These are phyloP conservation scores for Apocrypta bakeri DNA, from an alignment of 1,140 invertebrate genomes.

Conservation along the genomic window DNA sequence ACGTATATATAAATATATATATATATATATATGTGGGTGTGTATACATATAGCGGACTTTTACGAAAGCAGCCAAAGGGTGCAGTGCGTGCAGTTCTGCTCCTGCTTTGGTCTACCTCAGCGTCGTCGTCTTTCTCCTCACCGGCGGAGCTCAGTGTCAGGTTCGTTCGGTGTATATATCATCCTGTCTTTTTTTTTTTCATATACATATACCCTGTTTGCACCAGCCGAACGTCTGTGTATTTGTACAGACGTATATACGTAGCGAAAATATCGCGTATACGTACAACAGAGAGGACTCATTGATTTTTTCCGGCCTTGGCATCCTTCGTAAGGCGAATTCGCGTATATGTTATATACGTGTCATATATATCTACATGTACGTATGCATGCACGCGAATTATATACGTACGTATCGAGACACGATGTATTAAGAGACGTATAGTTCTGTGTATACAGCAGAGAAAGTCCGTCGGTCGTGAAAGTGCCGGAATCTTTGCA, in stretches of 20 bases:
- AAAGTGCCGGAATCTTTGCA: conserved; percentile 16
- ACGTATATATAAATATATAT: not conserved
- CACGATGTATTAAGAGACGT: no score
- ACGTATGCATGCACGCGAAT: not conserved
- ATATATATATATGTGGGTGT: not conserved
- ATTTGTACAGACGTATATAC: no score
- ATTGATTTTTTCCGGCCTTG: conserved; percentile 25
- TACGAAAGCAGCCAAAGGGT: not conserved
- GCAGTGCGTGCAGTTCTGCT: not conserved
- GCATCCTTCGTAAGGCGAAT: not conserved
- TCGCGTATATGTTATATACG: not conserved
- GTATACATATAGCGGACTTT: not conserved
- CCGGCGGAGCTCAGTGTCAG: not conserved
- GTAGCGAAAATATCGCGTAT: no score
- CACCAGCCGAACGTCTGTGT: no score
- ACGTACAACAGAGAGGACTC: no score
- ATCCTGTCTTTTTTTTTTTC: no score
- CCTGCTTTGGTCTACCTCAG: not conserved
- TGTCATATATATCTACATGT: not conserved
- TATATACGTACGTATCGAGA: not conserved
- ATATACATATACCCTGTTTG: no score
- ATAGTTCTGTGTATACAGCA: no score
- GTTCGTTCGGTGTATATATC: not conserved
- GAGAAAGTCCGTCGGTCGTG: conserved; percentile 32
- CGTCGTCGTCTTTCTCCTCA: not conserved